Conservation (phyloP, 2,888 invertebrate species). For the Pasiphila rectangulata region DNA sequence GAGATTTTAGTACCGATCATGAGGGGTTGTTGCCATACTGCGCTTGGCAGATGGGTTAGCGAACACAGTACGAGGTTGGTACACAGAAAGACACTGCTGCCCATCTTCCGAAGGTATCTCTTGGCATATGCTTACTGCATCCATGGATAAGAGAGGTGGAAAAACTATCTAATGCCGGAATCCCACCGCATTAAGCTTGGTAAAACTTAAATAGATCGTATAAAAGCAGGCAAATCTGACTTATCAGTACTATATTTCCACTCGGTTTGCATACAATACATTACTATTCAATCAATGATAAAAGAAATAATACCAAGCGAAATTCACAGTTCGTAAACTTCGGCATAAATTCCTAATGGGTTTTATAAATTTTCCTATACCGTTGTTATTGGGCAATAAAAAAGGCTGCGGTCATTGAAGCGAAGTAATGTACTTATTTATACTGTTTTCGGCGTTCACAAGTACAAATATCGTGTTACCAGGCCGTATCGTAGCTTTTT, state of each 20-base stretch:
- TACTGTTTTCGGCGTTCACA: constrained; percentile 50
- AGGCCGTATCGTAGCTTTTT: constrained; percentile 48
- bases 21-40: too few relatives aligned
- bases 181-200: too few relatives aligned
- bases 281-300: constrained; percentile 21
- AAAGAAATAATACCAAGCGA: constrained; percentile 34
- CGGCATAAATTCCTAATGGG: constrained; percentile 50
- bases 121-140: too few relatives aligned
- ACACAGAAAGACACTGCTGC: too few relatives aligned
- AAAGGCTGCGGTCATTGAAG: constrained; percentile 54
- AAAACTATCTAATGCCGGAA: too few relatives aligned
- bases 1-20: too few relatives aligned
- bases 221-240: too few relatives aligned
- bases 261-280: constrained; percentile 9
- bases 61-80: too few relatives aligned
- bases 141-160: too few relatives aligned
- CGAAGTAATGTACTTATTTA: constrained; percentile 61
- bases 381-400: constrained; percentile 55
- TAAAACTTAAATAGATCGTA: too few relatives aligned
- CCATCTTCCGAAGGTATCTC: too few relatives aligned
- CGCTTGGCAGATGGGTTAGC: too few relatives aligned
- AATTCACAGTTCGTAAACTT: constrained; percentile 60
- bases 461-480: constrained; percentile 42
- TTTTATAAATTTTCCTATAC: constrained; percentile 56
- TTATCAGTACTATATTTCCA: not conserved